Conservation (phyloP, 2,888 invertebrate genomes). For the Autographa gamma region DNA sequence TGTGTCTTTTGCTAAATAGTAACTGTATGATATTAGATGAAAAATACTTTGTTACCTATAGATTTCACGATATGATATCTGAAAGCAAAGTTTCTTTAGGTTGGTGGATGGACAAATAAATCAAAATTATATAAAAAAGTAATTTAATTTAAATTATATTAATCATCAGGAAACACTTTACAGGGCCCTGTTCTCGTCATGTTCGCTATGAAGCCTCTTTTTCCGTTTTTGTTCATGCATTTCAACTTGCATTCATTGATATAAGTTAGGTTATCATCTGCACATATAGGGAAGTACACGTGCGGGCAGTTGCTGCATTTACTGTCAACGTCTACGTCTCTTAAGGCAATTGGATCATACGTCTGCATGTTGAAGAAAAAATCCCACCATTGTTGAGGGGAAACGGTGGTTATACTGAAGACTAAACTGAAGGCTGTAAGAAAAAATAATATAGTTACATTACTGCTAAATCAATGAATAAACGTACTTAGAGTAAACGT, state of each 20-base stretch:
- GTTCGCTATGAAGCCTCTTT: not conserved
- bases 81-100: too few species aligned
- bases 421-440: not conserved
- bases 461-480: not conserved
- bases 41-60: too few species aligned
- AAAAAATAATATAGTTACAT: not conserved
- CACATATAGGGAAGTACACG: conserved; percentile 69
- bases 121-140: not conserved
- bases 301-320: conserved; percentile 59
- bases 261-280: conserved; percentile 64
- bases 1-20: too few species aligned
- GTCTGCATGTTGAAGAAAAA: not conserved
- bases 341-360: not conserved
- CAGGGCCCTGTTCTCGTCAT: conserved; percentile 30
- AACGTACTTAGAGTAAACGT: too few species aligned
- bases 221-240: conserved; percentile 52
- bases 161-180: conserved; percentile 2
- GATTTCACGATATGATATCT: too few species aligned
- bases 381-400: fast-evolving
- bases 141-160: too few species aligned
- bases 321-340: fast-evolving
- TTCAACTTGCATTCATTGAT: conserved; percentile 65
- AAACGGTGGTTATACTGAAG: not conserved
- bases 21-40: not conserved
- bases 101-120: not conserved